phyloP scores from a whole-genome alignment of 2,797 vertebrate species.

The Smutsia gigantea region DNA sequence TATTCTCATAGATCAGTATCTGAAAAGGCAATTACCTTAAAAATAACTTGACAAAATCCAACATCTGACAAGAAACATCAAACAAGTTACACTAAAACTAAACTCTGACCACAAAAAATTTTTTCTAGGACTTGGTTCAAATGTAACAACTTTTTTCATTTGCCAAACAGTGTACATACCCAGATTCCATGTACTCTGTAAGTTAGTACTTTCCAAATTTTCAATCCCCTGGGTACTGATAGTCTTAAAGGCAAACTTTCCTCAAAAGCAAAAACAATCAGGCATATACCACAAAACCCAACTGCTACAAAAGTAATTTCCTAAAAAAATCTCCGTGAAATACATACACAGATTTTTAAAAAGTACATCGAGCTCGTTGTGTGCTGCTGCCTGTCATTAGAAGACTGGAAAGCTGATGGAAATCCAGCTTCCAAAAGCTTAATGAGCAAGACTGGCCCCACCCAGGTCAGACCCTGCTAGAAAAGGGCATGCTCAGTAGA shows the following conservation, averaged over 20 bases:
- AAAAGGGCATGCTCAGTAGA: constrained; percentile 80
- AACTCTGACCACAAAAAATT: neutral
- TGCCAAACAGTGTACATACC: neutral
- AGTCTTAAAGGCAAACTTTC: constrained; percentile 37
- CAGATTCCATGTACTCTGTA: constrained; percentile 7
- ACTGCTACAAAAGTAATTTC: neutral
- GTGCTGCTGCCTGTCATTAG: constrained; percentile 39
- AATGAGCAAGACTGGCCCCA: constrained; percentile 83
- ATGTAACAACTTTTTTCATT: neutral
- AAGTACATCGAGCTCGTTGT: constrained; percentile 44
- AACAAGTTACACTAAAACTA: constrained; percentile 33
- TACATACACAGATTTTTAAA: neutral
- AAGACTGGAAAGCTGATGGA: constrained; percentile 75
- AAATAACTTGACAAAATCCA: constrained; percentile 34
- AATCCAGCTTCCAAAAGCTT: constrained; percentile 78
- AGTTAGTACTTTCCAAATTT: neutral
- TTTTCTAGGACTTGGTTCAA: neutral
- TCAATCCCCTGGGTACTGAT: neutral
- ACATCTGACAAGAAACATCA: constrained; percentile 22
- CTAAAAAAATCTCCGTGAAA: neutral
- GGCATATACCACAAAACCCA: neutral
- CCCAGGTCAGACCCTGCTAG: constrained; percentile 83
- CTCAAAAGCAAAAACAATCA: constrained; percentile 35
- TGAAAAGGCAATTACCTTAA: neutral
- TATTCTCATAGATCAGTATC: neutral